Conservation (phyloP, 2,113 vertebrate genomes). For the Amblyornis subalaris region DNA sequence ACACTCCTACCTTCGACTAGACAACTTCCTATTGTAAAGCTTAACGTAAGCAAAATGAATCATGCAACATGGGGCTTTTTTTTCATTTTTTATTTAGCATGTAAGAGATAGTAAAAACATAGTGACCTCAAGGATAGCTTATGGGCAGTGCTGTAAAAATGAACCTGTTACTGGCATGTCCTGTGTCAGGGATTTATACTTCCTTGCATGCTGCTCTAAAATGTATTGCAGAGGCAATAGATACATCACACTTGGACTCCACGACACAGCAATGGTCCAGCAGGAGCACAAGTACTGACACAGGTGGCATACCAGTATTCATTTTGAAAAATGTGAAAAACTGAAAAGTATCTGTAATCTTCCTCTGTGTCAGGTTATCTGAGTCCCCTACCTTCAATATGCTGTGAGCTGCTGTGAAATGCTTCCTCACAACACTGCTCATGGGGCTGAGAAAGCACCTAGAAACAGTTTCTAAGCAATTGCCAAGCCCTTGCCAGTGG, state of each 20-base stretch:
- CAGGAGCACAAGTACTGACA: not conserved
- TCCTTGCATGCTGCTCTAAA: not conserved
- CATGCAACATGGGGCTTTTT: not conserved
- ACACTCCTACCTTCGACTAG: not conserved
- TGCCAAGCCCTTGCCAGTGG: not conserved
- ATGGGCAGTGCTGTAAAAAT: not conserved
- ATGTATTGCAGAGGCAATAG: not conserved
- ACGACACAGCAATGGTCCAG: not conserved
- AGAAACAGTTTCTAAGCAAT: not conserved
- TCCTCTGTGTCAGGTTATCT: not conserved
- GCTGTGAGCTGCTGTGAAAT: not conserved
- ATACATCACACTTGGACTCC: not conserved
- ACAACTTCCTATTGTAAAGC: not conserved
- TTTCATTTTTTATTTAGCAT: not conserved
- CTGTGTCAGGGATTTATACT: not conserved
- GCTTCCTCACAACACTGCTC: not conserved
- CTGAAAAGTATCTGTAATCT: not conserved
- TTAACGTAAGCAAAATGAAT: not conserved
- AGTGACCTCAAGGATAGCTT: not conserved
- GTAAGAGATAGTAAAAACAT: not conserved
- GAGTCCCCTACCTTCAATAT: not conserved
- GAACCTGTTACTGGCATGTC: not conserved
- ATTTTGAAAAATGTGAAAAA: slow-evolving; percentile 14
- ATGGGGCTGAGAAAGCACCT: not conserved
- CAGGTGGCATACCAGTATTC: not conserved